Percentiles rank a stretch among this genome's conserved stretches.
phyloP scores from a whole-genome alignment of 2,113 vertebrate genomes.

The Labeo rohita region DNA sequence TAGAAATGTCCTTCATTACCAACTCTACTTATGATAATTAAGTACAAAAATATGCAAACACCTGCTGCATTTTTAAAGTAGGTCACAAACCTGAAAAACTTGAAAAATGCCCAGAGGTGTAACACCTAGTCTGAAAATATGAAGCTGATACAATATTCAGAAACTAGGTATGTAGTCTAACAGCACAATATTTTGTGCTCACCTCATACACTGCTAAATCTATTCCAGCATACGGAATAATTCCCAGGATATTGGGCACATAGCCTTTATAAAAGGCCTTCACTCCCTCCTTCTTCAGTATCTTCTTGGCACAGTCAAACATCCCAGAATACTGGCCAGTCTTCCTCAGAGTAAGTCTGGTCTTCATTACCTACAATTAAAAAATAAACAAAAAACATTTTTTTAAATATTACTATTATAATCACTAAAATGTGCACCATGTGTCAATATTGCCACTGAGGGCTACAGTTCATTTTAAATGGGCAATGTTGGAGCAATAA shows the following conservation, averaged over 20 bases:
- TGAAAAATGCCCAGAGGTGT: slow-evolving; percentile 13
- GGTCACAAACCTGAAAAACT: not conserved
- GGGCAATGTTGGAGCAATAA: not conserved
- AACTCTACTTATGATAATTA: too few species aligned
- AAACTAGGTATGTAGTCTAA: not conserved
- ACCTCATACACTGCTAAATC: slow-evolving; percentile 96
- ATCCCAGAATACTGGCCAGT: slow-evolving; percentile 95
- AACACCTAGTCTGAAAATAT: not conserved
- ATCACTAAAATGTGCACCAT: not conserved
- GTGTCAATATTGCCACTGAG: not conserved
- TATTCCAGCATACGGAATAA: slow-evolving; percentile 97
- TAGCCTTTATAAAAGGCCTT: slow-evolving; percentile 98
- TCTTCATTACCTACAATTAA: slow-evolving; percentile 89
- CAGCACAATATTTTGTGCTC: not conserved
- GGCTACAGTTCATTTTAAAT: not conserved
- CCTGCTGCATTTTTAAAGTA: not conserved
- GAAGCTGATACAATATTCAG: not conserved
- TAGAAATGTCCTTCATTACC: too few species aligned
- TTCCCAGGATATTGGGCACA: slow-evolving; percentile 93
- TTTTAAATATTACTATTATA: not conserved
- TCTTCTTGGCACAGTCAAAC: slow-evolving; percentile 94
- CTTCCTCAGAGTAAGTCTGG: slow-evolving; percentile 93
- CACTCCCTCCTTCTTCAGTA: slow-evolving; percentile 89
- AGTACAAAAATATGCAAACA: not conserved
- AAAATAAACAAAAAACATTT: not conserved